Base-by-base conservation (phyloP, 1,140 invertebrate genomes). In the Nixonia krombeini region DNA sequence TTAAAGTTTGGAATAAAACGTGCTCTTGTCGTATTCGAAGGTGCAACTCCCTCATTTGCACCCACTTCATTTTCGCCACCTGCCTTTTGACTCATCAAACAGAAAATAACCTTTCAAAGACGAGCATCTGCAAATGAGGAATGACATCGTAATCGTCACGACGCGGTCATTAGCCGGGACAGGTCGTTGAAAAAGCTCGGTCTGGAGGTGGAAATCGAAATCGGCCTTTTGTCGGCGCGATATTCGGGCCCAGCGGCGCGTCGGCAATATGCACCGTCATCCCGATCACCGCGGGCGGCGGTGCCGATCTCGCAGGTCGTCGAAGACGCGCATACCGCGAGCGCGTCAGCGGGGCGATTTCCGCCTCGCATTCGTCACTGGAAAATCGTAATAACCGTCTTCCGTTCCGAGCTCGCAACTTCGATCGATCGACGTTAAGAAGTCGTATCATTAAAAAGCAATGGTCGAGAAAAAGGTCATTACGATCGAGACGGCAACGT, bases 131-230 rank as follows among this genome's bases (percentile, higher is more conserved):
- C 63, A 78, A 79, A 79, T 77, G 74, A 80, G 78, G 74, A 81
- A 77, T 78, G 75, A 79, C 78, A 76, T 69, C 42, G 68, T 72
- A 79, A 76, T 80, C 80, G 69, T 77, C 73, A 75, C 77, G 79
- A 79, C 75, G 70, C 51, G 72, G 65, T 75, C 74, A 74, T 78
- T 78, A 77, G 58, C 40, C 47, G 23, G 4, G 31, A 45, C 33
- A 18, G 25, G 40, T 55, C 12, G 25, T 35, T 26, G 59, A 64
- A 64, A 70, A 59, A 68, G 33, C 13, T 67, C 57, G 63, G 70
- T 67, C 57, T 38, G 29, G 6, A 10, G 53, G 61, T 38, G 67
- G 65, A 69, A 64, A 76, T 76, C 61, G 61, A 72, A 78, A 73
- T 69, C 55, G 49, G 15, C 29, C 68, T 74, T 75, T 72, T 74